phyloP scores from a whole-genome alignment of 2,797 vertebrate species.

The Graptemys geographica region DNA sequence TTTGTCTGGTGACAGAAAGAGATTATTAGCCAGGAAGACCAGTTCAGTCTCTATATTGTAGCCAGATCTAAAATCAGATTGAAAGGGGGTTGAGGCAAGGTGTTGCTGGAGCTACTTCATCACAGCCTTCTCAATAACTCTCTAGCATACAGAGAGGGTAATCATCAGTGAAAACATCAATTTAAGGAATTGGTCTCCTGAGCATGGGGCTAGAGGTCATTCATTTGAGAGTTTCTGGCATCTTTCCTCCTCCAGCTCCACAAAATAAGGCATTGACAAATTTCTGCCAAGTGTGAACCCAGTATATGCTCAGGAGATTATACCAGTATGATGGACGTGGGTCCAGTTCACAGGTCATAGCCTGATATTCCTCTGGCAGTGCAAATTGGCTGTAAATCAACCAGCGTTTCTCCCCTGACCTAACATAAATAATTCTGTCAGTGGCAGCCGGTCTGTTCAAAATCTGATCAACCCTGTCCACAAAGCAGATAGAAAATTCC shows the following conservation, averaged over 20 bases:
- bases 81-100: neutral
- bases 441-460: neutral
- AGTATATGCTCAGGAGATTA: rapidly evolving
- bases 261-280: constrained; percentile 51
- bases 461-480: neutral
- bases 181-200: constrained; percentile 42
- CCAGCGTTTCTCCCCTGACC: neutral
- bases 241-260: constrained; percentile 13
- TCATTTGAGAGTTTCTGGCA: constrained; percentile 42
- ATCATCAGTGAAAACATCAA: constrained; percentile 23
- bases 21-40: neutral
- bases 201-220: neutral
- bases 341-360: rapidly evolving
- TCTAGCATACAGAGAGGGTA: neutral
- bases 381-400: neutral
- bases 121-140: constrained; percentile 4
- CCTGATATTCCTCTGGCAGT: neutral
- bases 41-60: constrained; percentile 4
- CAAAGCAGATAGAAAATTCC: neutral
- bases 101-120: constrained; percentile 17
- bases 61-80: constrained; percentile 22
- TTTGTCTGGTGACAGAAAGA: constrained; percentile 29
- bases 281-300: constrained; percentile 46
- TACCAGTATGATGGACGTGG: neutral
- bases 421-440: neutral